Evolutionary conservation across 1,140 invertebrate genomes (phyloP), one percentile per base, ranked within the genome.

Genomic region (Eciton burchellii): DNA sequence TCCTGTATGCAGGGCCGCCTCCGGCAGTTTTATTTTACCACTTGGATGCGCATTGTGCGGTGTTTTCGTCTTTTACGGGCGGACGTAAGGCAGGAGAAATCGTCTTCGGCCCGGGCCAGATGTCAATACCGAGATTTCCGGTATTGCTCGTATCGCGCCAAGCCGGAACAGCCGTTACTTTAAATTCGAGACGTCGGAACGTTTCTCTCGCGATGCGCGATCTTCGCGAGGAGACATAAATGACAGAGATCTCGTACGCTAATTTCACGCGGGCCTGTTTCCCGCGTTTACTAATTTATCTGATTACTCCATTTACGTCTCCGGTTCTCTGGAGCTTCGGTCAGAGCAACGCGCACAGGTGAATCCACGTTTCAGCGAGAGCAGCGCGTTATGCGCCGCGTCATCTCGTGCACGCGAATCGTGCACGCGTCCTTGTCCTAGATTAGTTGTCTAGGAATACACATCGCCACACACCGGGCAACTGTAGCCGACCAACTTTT

Each of bases 381-480:
- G 29, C 29, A 49, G 72, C 59, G 81, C 77, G 59, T 84, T 76
- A 81, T 70, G 86, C 74, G 68, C 70, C 82, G 59, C 63, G 76
- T 86, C 85, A 66, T 81, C 84, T 90, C 66, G 79, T n/a, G n/a
- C 82, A 73, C 70, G 85, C 87, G 65, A 89, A 89, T 90, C 88
- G 84, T 70, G 59, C 68, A 81, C 77, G 84, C 90, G 91, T 92
- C 91, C 91, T 92, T 92, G 91, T 89, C 91, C 91, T 85, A 90
- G 88, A 88, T 92, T 66, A 72, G 77, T 63, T 29, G 62, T 86
- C 83, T 88, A 89, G 88, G 90, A 90, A 90, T 89, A 91, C 6
- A 35, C 85, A 83, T 82, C 81, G 76, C 73, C 72, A 35, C 35
- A 35, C 35, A 74, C 73, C 87, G 77, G 79, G 71, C 62, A 73